These are phyloP conservation scores for Alectura lathami DNA, from an alignment of 2,113 vertebrate species.

Conservation along the genomic window DNA sequence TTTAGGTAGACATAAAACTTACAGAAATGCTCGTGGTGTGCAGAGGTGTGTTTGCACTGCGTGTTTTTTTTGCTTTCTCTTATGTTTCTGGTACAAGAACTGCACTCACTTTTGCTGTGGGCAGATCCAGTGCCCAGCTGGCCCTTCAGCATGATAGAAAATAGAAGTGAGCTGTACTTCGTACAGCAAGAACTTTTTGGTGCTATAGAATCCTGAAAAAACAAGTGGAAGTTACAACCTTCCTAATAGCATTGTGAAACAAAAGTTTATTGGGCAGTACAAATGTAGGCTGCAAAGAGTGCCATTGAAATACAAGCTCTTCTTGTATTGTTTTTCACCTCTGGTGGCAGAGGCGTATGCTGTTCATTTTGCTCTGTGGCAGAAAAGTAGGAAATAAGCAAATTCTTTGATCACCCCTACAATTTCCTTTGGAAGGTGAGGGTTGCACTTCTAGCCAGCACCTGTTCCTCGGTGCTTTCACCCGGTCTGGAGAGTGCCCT, in stretches of 20 bases:
- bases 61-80: background rate
- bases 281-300: background rate
- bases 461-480: background rate
- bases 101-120: background rate
- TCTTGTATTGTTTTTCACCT: background rate
- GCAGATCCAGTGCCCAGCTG: background rate
- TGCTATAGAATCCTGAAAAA: background rate
- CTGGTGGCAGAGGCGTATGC: background rate
- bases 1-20: background rate
- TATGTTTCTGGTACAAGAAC: background rate
- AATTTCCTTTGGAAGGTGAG: background rate
- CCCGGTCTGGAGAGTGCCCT: background rate
- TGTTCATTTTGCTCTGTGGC: background rate
- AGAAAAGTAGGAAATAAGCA: background rate
- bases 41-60: background rate
- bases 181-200: background rate
- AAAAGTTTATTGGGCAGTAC: background rate
- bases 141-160: background rate
- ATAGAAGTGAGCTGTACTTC: accelerated
- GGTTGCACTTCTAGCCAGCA: background rate
- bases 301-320: background rate
- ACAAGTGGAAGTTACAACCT: background rate
- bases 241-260: background rate
- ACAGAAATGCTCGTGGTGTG: accelerated
- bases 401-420: background rate